phyloP scores from a whole-genome alignment of 1,140 invertebrate species.

The Sarcophaga bullata region DNA sequence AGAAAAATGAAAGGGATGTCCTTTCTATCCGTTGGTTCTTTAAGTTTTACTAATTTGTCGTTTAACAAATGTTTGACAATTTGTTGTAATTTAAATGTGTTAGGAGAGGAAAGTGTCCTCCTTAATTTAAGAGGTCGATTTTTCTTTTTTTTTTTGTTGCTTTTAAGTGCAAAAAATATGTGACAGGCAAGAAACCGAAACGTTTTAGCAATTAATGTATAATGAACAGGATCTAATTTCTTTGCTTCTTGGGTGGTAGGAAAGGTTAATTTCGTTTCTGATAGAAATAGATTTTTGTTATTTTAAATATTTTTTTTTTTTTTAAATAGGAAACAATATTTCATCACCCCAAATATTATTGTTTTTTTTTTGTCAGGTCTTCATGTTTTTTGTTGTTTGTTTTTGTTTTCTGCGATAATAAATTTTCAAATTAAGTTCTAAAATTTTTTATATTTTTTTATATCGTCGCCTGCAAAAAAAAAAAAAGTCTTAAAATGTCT shows the following conservation, averaged over 20 bases:
- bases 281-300: background rate
- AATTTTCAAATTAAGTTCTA: no score
- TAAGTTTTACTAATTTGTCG: slow-evolving; percentile 32
- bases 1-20: slow-evolving; percentile 7
- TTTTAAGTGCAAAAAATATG: background rate
- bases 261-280: background rate
- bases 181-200: background rate
- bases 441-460: no score
- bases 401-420: no score
- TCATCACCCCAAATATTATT: no score
- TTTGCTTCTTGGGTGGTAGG: background rate
- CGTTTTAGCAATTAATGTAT: slow-evolving; percentile 19
- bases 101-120: background rate
- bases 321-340: no score
- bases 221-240: slow-evolving; percentile 35
- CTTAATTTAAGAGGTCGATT: slow-evolving; percentile 35
- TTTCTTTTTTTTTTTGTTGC: background rate
- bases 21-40: no score
- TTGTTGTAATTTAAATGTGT: slow-evolving; percentile 36
- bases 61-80: slow-evolving; percentile 41
- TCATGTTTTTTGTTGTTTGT: no score
- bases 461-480: background rate
- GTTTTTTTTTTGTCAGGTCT: no score
- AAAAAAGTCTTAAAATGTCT: slow-evolving; percentile 12
- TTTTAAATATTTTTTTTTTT: background rate